These are phyloP conservation scores for Suillia variegata DNA, from an alignment of 2,888 invertebrate genomes.

Conservation along the genomic window DNA sequence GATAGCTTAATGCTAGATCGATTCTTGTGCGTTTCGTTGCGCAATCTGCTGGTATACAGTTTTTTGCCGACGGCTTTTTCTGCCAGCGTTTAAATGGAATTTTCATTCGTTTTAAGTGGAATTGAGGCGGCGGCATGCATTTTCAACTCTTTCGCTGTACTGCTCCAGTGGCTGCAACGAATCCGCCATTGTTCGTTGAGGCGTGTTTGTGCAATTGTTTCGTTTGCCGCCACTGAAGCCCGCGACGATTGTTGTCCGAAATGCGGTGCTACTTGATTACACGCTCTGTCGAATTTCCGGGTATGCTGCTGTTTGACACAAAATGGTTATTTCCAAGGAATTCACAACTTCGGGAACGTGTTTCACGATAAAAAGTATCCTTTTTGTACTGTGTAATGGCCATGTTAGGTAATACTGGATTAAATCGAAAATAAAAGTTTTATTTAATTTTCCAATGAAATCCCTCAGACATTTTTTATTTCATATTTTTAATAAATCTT, in stretches of 20 bases:
- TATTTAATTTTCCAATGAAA: too few relatives aligned
- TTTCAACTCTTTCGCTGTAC: slow-evolving; percentile 28
- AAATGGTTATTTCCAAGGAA: background rate
- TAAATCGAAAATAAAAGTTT: too few relatives aligned
- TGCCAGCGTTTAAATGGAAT: slow-evolving; percentile 29
- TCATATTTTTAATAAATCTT: too few relatives aligned
- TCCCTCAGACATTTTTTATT: too few relatives aligned
- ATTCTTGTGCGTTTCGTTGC: background rate
- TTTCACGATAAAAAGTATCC: too few relatives aligned
- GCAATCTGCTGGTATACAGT: background rate
- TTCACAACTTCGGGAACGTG: background rate
- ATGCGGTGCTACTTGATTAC: slow-evolving; percentile 45
- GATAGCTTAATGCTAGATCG: too few relatives aligned
- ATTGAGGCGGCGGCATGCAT: slow-evolving; percentile 17
- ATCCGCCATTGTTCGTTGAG: slow-evolving; percentile 23
- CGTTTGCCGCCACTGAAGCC: slow-evolving; percentile 43
- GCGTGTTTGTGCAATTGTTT: slow-evolving; percentile 31
- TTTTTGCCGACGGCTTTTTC: too few relatives aligned
- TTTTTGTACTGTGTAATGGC: too few relatives aligned
- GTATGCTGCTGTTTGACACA: background rate
- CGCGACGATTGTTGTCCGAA: background rate
- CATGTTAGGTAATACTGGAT: too few relatives aligned
- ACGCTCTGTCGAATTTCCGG: slow-evolving; percentile 25
- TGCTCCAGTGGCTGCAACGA: slow-evolving; percentile 36
- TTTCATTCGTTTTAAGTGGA: slow-evolving; percentile 29